Percentiles rank a stretch among this genome's conserved stretches.
phyloP scores from a whole-genome alignment of 2,888 invertebrate genomes.

The Xylota sylvarum region DNA sequence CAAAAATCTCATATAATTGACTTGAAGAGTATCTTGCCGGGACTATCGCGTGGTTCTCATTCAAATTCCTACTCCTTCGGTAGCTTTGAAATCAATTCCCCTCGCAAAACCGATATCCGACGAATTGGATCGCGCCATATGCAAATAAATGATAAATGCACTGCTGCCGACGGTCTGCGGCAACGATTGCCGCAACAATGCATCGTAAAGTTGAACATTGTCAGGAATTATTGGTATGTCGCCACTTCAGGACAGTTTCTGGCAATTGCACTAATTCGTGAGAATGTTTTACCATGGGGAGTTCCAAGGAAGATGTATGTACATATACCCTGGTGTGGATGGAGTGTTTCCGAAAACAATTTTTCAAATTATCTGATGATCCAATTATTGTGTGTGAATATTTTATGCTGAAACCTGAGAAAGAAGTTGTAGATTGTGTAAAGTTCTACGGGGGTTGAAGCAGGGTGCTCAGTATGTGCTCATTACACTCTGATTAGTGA shows the following conservation, averaged over 20 bases:
- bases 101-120: conserved; percentile 58
- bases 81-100: conserved; percentile 75
- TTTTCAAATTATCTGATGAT: conserved; percentile 77
- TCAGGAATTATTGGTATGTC: conserved; percentile 74
- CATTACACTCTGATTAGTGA: neutral
- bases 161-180: conserved; percentile 33
- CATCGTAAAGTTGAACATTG: conserved; percentile 56
- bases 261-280: conserved; percentile 76
- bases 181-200: conserved; percentile 32
- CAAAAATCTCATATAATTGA: conserved; percentile 76
- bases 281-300: conserved; percentile 54
- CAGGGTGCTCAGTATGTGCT: neutral
- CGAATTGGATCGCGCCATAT: conserved; percentile 72
- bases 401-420: neutral
- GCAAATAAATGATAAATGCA: conserved; percentile 77
- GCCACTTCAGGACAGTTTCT: conserved; percentile 57
- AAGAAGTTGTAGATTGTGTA: neutral
- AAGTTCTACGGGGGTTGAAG: neutral
- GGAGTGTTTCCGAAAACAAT: conserved; percentile 64
- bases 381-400: conserved; percentile 72
- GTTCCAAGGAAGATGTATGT: neutral
- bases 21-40: conserved; percentile 40
- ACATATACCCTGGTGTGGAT: neutral
- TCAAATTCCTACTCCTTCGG: conserved; percentile 59
- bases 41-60: conserved; percentile 50